phyloP scores from a whole-genome alignment of 1,140 invertebrate species.

The Zaprionus capensis region DNA sequence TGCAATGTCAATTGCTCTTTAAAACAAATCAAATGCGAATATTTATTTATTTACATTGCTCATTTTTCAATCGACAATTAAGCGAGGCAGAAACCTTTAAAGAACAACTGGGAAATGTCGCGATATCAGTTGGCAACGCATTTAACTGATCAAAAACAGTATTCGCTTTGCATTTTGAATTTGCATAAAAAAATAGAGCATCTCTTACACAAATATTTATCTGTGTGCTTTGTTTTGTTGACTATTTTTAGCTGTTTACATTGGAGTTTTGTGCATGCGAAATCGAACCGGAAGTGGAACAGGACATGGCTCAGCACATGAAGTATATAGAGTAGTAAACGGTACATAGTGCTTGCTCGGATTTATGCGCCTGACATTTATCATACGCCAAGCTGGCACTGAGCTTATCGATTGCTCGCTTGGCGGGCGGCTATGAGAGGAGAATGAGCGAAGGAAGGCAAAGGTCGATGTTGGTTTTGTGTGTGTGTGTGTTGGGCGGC shows the following conservation, averaged over 20 bases:
- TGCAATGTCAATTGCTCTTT: background rate
- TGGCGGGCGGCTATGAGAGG: background rate
- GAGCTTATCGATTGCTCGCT: conserved; percentile 47
- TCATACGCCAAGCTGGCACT: conserved; percentile 45
- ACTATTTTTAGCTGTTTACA: conserved; percentile 14
- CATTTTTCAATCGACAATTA: background rate
- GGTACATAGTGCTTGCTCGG: conserved; percentile 16
- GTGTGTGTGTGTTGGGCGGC: conserved; percentile 7
- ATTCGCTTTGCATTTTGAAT: conserved; percentile 31
- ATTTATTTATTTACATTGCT: background rate
- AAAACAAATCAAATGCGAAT: background rate
- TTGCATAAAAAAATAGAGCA: conserved; percentile 60
- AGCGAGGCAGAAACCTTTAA: background rate
- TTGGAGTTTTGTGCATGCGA: conserved; percentile 26
- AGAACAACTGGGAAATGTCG: background rate
- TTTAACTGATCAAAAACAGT: conserved; percentile 42
- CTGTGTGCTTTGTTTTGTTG: conserved; percentile 34
- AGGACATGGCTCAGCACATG: conserved; percentile 8
- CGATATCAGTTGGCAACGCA: conserved; percentile 1
- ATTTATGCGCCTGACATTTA: conserved; percentile 54
- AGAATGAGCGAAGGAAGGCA: background rate
- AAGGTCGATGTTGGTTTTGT: background rate
- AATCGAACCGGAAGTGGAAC: conserved; percentile 43
- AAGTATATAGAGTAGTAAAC: background rate
- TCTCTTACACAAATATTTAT: conserved; percentile 44